These are phyloP conservation scores for Pygmarrhopalites habei DNA, from an alignment of 1,140 invertebrate species.

Conservation along the genomic window DNA sequence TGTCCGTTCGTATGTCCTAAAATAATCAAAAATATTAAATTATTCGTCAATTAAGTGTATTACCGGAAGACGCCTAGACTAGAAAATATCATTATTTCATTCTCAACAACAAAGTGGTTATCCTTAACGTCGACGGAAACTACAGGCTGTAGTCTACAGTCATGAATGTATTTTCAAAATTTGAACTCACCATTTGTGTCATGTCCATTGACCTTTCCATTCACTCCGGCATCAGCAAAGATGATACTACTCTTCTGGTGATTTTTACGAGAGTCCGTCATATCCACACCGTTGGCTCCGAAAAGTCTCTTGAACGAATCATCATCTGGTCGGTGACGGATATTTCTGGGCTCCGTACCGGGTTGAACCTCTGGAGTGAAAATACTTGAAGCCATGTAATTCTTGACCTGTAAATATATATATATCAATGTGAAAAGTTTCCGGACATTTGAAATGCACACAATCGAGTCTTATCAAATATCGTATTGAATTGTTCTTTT, in stretches of 20 bases:
- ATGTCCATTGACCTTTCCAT: conserved; percentile 16
- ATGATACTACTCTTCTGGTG: conserved; percentile 43
- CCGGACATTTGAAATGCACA: too few relatives aligned
- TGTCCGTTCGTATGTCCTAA: conserved; percentile 39
- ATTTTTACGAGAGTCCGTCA: conserved; percentile 41
- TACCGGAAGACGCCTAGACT: too few relatives aligned
- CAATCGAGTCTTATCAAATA: too few relatives aligned
- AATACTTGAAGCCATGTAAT: conserved; percentile 39
- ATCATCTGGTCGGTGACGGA: conserved; percentile 48
- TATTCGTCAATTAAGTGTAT: too few relatives aligned
- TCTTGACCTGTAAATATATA: too few relatives aligned
- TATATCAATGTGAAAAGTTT: too few relatives aligned
- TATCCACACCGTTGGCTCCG: conserved; percentile 46
- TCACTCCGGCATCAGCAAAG: conserved; percentile 43
- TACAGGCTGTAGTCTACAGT: too few relatives aligned
- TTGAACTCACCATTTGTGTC: conserved; percentile 1
- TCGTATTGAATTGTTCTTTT: too few relatives aligned
- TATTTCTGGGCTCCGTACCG: conserved; percentile 33
- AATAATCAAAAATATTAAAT: too few relatives aligned
- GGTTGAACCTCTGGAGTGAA: conserved; percentile 29
- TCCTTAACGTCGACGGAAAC: too few relatives aligned
- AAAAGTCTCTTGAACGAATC: conserved; percentile 50
- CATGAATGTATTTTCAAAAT: conserved; percentile 14
- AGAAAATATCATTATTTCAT: too few relatives aligned
- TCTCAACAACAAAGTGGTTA: too few relatives aligned